A percentile compares a stretch with the other conserved stretches of the same genome.
phyloP scores from a whole-genome alignment of 2,888 invertebrate species.

The Didymodactylos carnosus region DNA sequence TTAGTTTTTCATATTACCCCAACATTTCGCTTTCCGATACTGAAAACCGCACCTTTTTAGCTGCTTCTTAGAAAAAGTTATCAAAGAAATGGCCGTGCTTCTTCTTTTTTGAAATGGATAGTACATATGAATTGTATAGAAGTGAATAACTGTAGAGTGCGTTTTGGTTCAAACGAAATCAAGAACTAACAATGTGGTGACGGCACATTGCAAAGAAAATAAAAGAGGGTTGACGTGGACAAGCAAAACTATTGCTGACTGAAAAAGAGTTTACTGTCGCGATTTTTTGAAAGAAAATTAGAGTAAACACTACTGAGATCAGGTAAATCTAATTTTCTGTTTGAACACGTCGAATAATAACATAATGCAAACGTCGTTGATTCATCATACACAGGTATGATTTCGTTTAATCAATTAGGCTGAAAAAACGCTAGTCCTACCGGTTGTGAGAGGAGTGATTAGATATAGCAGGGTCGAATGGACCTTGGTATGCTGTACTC shows the following conservation, averaged over 20 bases:
- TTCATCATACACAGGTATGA: neutral
- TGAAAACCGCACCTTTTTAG: no score
- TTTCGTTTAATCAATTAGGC: neutral
- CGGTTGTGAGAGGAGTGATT: neutral
- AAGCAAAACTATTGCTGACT: neutral
- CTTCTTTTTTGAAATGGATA: no score
- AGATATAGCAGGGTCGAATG: no score
- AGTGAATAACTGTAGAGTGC: neutral
- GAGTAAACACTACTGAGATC: neutral
- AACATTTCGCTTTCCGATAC: no score
- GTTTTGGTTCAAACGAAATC: neutral
- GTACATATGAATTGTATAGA: no score
- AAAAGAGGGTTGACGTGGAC: neutral
- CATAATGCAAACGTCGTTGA: neutral
- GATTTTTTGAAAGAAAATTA: neutral
- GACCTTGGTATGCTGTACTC: no score
- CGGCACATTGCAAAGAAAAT: neutral
- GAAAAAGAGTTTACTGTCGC: no score
- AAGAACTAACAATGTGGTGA: neutral
- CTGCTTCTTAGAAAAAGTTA: no score
- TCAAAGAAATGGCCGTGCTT: no score
- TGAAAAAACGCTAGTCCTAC: neutral
- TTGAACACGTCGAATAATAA: no score
- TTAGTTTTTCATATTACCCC: no score
- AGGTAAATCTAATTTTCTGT: neutral